Conservation (phyloP, 2,888 invertebrate species). For the Protophormia terraenovae region DNA sequence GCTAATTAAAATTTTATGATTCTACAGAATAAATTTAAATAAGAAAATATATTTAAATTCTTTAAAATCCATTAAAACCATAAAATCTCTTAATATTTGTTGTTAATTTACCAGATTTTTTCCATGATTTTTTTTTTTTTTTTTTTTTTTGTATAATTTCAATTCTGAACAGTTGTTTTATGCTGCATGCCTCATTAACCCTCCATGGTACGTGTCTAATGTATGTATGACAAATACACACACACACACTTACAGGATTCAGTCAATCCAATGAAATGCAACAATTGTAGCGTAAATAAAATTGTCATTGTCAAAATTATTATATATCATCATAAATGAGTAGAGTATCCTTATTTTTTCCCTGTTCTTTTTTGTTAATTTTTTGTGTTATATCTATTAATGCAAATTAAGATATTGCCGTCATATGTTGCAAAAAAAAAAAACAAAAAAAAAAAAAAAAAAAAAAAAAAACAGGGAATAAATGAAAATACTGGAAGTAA, state of each 20-base stretch:
- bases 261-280: conserved; percentile 70
- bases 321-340: conserved; percentile 11
- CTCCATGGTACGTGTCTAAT: conserved; percentile 58
- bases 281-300: conserved; percentile 69
- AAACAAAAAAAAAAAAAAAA: background rate
- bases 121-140: background rate
- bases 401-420: conserved; percentile 77
- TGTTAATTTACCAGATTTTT: conserved; percentile 32
- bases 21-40: conserved; percentile 40
- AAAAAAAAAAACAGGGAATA: too few relatives aligned
- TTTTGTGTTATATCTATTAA: conserved; percentile 72
- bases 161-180: conserved; percentile 65
- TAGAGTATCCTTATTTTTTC: conserved; percentile 8
- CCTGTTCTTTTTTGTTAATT: background rate
- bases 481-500: conserved; percentile 15
- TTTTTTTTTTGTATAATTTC: conserved; percentile 8
- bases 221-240: conserved; percentile 8
- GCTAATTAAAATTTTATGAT: conserved; percentile 58
- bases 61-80: conserved; percentile 53
- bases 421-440: conserved; percentile 74
- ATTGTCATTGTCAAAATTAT: conserved; percentile 59
- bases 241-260: background rate
- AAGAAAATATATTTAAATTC: conserved; percentile 30
- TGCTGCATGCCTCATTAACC: conserved; percentile 74
- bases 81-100: conserved; percentile 51